phyloP scores from a whole-genome alignment of 2,113 vertebrate genomes.

The Grammomys dolichurus region DNA sequence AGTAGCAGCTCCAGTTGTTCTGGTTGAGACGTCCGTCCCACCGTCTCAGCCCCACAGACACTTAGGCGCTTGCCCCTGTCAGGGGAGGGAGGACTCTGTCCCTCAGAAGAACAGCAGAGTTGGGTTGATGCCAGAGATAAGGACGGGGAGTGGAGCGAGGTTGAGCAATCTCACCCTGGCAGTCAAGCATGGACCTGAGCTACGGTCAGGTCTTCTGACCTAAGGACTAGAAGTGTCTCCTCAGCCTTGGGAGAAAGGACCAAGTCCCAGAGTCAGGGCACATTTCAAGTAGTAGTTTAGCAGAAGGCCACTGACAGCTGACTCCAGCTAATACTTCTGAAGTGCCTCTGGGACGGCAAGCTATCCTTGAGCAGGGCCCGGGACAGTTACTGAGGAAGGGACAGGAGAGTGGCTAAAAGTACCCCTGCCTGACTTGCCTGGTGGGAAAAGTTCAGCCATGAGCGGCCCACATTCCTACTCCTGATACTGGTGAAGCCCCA shows the following conservation, averaged over 20 bases:
- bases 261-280: background rate
- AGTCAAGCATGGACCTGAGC: background rate
- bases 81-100: background rate
- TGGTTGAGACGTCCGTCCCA: background rate
- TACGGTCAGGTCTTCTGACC: slow-evolving; percentile 10
- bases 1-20: background rate
- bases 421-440: background rate
- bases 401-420: fast-evolving
- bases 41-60: background rate
- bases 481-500: background rate
- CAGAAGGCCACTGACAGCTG: background rate
- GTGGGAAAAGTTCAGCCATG: background rate
- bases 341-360: background rate
- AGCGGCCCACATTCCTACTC: background rate
- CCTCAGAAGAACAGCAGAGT: background rate
- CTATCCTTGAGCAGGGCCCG: background rate
- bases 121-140: slow-evolving; percentile 78
- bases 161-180: slow-evolving; percentile 65
- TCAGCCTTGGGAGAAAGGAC: background rate
- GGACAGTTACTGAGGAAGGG: background rate
- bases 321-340: background rate
- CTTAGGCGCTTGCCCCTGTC: background rate
- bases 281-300: background rate
- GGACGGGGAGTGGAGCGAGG: slow-evolving; percentile 38
- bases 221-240: background rate